Evolutionary conservation across 2,113 vertebrate species (phyloP), one percentile per base, ranked within the genome.

Genomic region (Scopus umbretta): DNA sequence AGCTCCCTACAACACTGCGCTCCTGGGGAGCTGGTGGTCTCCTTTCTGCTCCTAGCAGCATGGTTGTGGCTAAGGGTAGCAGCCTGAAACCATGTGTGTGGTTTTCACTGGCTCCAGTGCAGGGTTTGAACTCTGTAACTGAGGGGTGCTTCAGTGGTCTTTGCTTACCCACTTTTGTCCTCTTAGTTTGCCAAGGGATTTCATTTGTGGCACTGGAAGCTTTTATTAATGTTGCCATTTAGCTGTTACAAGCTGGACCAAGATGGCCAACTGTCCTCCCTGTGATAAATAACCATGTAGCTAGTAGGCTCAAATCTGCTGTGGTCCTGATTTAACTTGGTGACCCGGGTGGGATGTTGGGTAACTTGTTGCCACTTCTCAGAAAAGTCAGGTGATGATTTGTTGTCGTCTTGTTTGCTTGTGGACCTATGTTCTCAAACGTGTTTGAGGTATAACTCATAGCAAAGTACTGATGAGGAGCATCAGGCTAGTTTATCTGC

Each of bases 11-110:
- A 58, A 34, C 17, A 5, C 17, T 0, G 0, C 4, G 8, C 30
- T 79, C 22, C 27, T 1, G 2, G 6, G 2, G 23, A 59, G 20
- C 15, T 17, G 20, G 11, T 34, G 71, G 27, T 52, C 67, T 73
- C 26, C 16, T 40, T 40, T 5, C 10, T 78, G 42, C 53, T 80
- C 30, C 61, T 72, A 3, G 16, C 25, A 25, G 17, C 72, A 20
- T 0, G 0, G 11, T 3, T 20, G 11, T 32, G n/a, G 26, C 22
- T 40, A 13, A 45, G 17, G 1, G 0, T 25, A 12, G 3, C 1
- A 5, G 32, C 25, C 62, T 58, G 58, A 67, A 80, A 47, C 36
- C 4, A 2, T 3, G 1, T 0, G 0, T 0, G 0, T 25, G 20
- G 22, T 29, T 85, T 73, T 55, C 16, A 16, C 13, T 42, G 80